A percentile compares a stretch with the other conserved stretches of the same genome.
Evolutionary conservation across 1,140 invertebrate species (phyloP).

Genomic region (Popillia japonica): DNA sequence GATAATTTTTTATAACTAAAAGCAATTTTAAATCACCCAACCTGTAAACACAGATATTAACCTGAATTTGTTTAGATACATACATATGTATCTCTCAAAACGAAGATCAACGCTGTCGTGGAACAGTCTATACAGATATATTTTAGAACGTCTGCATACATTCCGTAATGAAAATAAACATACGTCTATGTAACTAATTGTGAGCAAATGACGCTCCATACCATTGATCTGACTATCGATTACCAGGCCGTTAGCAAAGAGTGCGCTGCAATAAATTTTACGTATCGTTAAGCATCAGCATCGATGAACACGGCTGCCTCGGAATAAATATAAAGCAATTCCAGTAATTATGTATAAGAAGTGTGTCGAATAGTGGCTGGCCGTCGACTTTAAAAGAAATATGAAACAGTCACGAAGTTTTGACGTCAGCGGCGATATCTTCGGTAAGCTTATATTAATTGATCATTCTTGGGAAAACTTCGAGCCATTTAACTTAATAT

Average conservation of each 20-base stretch:
- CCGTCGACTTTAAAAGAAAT: slow-evolving; percentile 17
- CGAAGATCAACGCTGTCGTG: too few relatives aligned
- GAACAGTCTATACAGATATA: too few relatives aligned
- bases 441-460: slow-evolving; percentile 24
- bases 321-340: slow-evolving; percentile 14
- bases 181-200: too few relatives aligned
- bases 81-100: too few relatives aligned
- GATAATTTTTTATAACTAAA: too few relatives aligned
- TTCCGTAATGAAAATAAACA: too few relatives aligned
- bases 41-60: too few relatives aligned
- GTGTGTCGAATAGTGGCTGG: background rate
- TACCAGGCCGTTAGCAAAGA: background rate
- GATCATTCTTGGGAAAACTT: slow-evolving; percentile 18
- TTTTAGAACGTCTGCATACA: too few relatives aligned
- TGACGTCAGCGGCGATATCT: slow-evolving; percentile 24
- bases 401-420: slow-evolving; percentile 35
- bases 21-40: too few relatives aligned
- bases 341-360: slow-evolving; percentile 19
- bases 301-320: slow-evolving; percentile 3
- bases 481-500: slow-evolving; percentile 14
- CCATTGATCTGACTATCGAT: too few relatives aligned
- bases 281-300: slow-evolving; percentile 29
- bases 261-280: background rate
- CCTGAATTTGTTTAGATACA: too few relatives aligned
- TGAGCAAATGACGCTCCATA: too few relatives aligned